Evolutionary conservation across 2,888 invertebrate species (phyloP).

Genomic region (Stomorhina lunata): DNA sequence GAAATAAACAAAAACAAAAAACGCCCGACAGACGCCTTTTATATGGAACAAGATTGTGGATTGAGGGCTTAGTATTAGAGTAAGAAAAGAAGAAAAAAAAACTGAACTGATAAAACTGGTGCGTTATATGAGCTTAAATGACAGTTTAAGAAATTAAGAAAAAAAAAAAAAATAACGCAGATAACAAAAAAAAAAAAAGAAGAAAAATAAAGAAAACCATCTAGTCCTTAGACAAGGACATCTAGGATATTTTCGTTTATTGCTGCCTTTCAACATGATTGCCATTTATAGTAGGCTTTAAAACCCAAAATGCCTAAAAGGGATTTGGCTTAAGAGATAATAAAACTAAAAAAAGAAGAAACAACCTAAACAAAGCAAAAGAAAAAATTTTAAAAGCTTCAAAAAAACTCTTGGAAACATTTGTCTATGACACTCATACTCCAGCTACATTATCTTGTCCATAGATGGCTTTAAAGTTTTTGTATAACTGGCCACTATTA

Average conservation of each 20-base stretch:
- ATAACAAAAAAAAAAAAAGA: background rate
- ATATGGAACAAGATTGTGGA: conserved; percentile 34
- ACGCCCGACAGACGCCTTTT: conserved; percentile 54
- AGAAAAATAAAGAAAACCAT: background rate
- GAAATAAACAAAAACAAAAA: background rate
- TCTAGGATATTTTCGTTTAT: conserved; percentile 26
- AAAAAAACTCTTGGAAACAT: background rate
- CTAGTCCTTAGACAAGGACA: conserved; percentile 20
- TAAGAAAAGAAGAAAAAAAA: conserved; percentile 1
- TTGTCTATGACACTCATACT: background rate
- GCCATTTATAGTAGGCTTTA: conserved; percentile 22
- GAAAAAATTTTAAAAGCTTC: too few species aligned
- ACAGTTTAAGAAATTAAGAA: conserved; percentile 33
- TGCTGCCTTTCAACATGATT: conserved; percentile 45
- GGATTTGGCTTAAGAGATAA: conserved; percentile 33
- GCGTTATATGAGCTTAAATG: conserved; percentile 32
- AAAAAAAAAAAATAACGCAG: background rate
- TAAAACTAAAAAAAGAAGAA: background rate
- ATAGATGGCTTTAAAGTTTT: conserved; percentile 40
- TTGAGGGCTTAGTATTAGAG: too few species aligned
- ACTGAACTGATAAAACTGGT: background rate
- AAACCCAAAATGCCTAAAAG: conserved; percentile 15
- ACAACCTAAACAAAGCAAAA: background rate
- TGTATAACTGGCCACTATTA: background rate
- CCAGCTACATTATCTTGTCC: conserved; percentile 25